phyloP scores from a whole-genome alignment of 2,888 invertebrate genomes.

The Drosophila lutescens region DNA sequence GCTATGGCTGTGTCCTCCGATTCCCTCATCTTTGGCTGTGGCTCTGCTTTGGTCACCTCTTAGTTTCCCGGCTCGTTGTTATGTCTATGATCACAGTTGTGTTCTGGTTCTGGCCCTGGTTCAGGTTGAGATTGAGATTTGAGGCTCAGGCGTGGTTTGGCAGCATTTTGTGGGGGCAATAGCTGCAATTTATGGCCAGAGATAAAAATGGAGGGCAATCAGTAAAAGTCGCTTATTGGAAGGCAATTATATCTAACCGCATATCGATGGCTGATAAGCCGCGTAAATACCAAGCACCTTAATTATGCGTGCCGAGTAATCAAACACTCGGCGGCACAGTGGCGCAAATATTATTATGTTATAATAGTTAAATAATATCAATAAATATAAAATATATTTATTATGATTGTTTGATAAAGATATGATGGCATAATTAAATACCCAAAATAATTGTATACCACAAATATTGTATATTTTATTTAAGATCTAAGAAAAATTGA shows the following conservation, averaged over 20 bases:
- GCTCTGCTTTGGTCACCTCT: conserved; percentile 5
- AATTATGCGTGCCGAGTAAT: conserved; percentile 35
- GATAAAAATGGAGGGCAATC: not conserved
- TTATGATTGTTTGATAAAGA: too few species aligned
- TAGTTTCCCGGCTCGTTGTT: conserved; percentile 14
- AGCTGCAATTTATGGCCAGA: conserved; percentile 23
- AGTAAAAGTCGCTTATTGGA: conserved; percentile 12
- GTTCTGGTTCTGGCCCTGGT: conserved; percentile 44
- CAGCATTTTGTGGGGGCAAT: conserved; percentile 65
- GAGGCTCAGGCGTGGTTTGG: conserved; percentile 63
- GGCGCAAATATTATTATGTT: not conserved
- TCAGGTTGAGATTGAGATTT: conserved; percentile 15
- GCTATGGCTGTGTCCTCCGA: conserved; percentile 19
- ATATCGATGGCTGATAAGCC: conserved; percentile 25
- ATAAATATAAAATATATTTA: too few species aligned
- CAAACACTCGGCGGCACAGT: conserved; percentile 7
- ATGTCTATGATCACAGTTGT: conserved; percentile 75
- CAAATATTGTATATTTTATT: too few species aligned
- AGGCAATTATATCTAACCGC: conserved; percentile 27
- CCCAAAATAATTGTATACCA: too few species aligned
- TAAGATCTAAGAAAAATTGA: too few species aligned
- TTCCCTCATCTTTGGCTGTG: conserved; percentile 32
- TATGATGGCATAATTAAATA: too few species aligned
- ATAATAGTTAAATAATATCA: too few species aligned
- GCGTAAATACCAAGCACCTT: conserved; percentile 26